phyloP scores from a whole-genome alignment of 2,113 vertebrate genomes.

The Prietella phreatophila region DNA sequence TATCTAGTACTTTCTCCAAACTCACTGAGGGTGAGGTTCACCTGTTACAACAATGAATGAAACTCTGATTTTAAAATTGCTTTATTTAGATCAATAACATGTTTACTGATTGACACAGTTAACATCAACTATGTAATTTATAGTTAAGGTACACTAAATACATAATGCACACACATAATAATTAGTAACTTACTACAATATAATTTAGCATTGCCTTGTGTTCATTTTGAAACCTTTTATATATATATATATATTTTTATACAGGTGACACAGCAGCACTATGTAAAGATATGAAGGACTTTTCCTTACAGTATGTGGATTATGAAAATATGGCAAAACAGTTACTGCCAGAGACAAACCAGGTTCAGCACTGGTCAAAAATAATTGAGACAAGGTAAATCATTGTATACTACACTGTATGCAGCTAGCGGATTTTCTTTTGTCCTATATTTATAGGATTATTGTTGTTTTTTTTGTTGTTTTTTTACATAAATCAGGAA shows the following conservation, averaged over 20 bases:
- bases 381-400: constrained; percentile 77
- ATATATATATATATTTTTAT: constrained; percentile 15
- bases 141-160: not conserved
- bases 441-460: not conserved
- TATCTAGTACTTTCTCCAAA: constrained; percentile 79
- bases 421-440: not conserved
- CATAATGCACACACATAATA: not conserved
- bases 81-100: not conserved
- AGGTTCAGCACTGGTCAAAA: constrained; percentile 81
- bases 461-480: too few species aligned
- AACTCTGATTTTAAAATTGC: not conserved
- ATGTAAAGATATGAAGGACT: constrained; percentile 77
- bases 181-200: not conserved
- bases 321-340: constrained; percentile 76
- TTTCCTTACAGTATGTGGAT: constrained; percentile 74
- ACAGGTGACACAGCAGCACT: constrained; percentile 73
- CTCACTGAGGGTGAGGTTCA: constrained; percentile 73
- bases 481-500: not conserved
- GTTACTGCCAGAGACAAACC: constrained; percentile 74
- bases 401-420: not conserved
- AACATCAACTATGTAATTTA: not conserved
- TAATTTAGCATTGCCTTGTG: not conserved
- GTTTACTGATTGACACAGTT: not conserved
- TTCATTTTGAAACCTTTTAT: constrained; percentile 3
- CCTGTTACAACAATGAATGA: not conserved